Evolutionary conservation across 37 sponge, comb jelly and placozoan genomes (phyloP).

Genomic region (Oopsacas minuta): DNA sequence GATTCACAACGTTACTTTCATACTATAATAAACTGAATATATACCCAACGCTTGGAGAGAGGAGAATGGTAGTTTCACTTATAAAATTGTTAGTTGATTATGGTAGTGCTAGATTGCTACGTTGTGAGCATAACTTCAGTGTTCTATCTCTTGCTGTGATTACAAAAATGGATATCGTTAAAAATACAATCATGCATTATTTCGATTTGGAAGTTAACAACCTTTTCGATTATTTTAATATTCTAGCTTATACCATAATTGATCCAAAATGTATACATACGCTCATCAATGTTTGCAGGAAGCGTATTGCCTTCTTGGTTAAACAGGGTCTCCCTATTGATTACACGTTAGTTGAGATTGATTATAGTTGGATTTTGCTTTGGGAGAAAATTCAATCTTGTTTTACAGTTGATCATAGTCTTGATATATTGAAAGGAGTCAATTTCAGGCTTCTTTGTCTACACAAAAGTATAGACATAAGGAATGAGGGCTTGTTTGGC

Average conservation of each 20-base stretch:
- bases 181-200: background rate
- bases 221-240: background rate
- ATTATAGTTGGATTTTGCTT: background rate
- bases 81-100: background rate
- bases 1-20: background rate
- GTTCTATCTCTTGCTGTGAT: background rate
- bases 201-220: background rate
- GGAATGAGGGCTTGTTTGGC: background rate
- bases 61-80: background rate
- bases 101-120: background rate
- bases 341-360: background rate
- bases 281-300: background rate
- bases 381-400: background rate
- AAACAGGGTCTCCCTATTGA: slow-evolving; percentile 9
- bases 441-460: background rate
- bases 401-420: background rate
- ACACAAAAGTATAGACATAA: background rate
- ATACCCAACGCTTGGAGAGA: background rate
- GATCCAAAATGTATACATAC: background rate
- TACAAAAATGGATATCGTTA: background rate
- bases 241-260: background rate
- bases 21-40: background rate
- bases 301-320: background rate
- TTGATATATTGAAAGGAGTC: background rate
- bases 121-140: background rate